phyloP scores from a whole-genome alignment of 1,140 invertebrate genomes.

The Drosophila pseudoobscura region DNA sequence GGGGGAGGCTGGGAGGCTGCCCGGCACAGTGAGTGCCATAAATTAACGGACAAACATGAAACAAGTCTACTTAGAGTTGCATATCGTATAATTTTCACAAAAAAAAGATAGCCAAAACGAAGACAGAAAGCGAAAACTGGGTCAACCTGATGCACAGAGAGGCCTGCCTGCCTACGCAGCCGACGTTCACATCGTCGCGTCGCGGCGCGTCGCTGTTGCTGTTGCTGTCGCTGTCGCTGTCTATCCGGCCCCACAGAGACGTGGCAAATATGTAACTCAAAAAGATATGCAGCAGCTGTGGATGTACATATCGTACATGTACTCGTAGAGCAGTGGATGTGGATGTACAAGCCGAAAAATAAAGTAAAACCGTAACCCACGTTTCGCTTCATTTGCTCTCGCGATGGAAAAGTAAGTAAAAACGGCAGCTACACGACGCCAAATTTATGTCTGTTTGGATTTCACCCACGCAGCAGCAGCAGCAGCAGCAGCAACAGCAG shows the following conservation, averaged over 20 bases:
- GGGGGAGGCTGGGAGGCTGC: neutral
- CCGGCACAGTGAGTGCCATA: constrained; percentile 44
- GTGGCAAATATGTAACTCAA: constrained; percentile 71
- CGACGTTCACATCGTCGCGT: constrained; percentile 25
- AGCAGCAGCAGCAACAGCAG: constrained; percentile 5
- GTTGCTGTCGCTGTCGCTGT: constrained; percentile 19
- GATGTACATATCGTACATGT: constrained; percentile 45
- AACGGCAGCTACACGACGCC: constrained; percentile 70
- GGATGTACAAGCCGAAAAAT: too few species aligned
- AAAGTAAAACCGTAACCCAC: constrained; percentile 46
- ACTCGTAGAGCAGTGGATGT: constrained; percentile 6
- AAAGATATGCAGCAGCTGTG: constrained; percentile 70
- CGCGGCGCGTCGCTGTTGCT: neutral
- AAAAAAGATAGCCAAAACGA: constrained; percentile 50
- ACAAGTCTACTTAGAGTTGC: constrained; percentile 64
- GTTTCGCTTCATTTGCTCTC: constrained; percentile 64
- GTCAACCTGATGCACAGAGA: constrained; percentile 72
- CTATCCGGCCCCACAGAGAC: constrained; percentile 58
- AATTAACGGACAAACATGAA: constrained; percentile 63
- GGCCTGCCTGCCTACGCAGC: constrained; percentile 59
- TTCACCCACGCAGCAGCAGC: constrained; percentile 68
- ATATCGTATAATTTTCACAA: constrained; percentile 75
- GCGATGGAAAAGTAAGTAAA: constrained; percentile 73
- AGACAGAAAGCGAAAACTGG: constrained; percentile 77
- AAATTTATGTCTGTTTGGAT: constrained; percentile 73